Conservation (phyloP, 2,888 invertebrate genomes). For the Protophormia terraenovae region DNA sequence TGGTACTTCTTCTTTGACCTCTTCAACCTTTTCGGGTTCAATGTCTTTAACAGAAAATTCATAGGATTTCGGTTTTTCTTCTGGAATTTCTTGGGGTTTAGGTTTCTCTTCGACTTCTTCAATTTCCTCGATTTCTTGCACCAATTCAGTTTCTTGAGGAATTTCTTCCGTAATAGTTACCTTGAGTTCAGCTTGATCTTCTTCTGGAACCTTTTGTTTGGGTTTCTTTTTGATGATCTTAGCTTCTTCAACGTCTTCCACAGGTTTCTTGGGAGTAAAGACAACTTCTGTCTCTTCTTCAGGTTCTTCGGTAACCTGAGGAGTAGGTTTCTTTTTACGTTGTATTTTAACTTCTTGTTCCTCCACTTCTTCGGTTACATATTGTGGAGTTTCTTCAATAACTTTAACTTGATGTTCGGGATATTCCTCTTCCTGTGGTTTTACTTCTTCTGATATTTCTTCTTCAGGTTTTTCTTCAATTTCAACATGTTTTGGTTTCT, state of each 20-base stretch:
- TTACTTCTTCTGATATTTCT: constrained; percentile 69
- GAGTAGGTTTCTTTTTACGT: constrained; percentile 73
- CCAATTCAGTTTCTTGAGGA: constrained; percentile 70
- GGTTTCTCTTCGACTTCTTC: constrained; percentile 70
- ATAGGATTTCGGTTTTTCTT: constrained; percentile 58
- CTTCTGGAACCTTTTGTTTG: constrained; percentile 72
- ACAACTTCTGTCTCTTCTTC: constrained; percentile 76
- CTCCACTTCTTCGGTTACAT: constrained; percentile 68
- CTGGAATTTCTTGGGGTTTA: constrained; percentile 43
- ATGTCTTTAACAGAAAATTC: constrained; percentile 45
- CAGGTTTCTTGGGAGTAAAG: constrained; percentile 70
- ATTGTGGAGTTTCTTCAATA: constrained; percentile 73
- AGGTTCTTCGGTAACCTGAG: constrained; percentile 75
- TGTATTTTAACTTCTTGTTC: constrained; percentile 71
- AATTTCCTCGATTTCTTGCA: constrained; percentile 75
- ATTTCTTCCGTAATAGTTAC: constrained; percentile 76
- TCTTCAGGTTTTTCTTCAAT: constrained; percentile 72
- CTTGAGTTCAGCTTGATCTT: constrained; percentile 76
- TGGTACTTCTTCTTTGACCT: constrained; percentile 65
- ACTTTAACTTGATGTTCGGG: constrained; percentile 73
- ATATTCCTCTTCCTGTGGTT: constrained; percentile 70
- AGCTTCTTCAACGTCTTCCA: constrained; percentile 76
- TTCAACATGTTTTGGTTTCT: constrained; percentile 71
- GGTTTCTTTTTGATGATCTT: constrained; percentile 75
- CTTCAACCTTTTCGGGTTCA: constrained; percentile 42